Evolutionary conservation across 2,113 vertebrate genomes (phyloP).

Genomic region (Plecotus auritus): DNA sequence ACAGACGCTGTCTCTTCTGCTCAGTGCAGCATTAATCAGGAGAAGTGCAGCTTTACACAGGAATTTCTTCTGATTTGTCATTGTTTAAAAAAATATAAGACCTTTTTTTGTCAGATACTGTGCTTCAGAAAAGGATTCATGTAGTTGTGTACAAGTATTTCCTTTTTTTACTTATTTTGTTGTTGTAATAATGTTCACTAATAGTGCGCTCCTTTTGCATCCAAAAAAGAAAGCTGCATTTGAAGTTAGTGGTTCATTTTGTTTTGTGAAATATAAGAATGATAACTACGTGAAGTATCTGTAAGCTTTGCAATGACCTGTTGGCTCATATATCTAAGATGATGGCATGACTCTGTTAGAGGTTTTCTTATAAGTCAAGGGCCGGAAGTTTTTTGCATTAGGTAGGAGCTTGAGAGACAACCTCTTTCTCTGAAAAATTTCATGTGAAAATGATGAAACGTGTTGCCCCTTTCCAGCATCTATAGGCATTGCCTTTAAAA

Average conservation of each 20-base stretch:
- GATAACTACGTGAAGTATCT: background rate
- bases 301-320: background rate
- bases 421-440: conserved; percentile 66
- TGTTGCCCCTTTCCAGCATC: conserved; percentile 75
- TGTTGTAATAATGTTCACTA: background rate
- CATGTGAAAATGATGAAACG: conserved; percentile 70
- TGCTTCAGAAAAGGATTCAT: conserved; percentile 58
- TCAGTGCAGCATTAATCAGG: conserved; percentile 80
- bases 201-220: background rate
- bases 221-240: background rate
- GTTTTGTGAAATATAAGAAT: conserved; percentile 6
- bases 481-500: conserved; percentile 65
- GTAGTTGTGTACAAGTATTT: background rate
- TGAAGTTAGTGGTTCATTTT: background rate
- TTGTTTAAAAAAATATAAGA: conserved; percentile 70
- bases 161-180: background rate
- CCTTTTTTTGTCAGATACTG: conserved; percentile 64
- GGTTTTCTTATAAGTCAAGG: conserved; percentile 21
- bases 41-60: conserved; percentile 77
- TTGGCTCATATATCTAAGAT: background rate
- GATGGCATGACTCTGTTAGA: background rate
- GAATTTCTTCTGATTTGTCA: conserved; percentile 75
- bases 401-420: background rate
- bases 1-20: conserved; percentile 81
- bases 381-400: conserved; percentile 49